phyloP scores from a whole-genome alignment of 1,140 invertebrate genomes.

The Drosophila seguyi region DNA sequence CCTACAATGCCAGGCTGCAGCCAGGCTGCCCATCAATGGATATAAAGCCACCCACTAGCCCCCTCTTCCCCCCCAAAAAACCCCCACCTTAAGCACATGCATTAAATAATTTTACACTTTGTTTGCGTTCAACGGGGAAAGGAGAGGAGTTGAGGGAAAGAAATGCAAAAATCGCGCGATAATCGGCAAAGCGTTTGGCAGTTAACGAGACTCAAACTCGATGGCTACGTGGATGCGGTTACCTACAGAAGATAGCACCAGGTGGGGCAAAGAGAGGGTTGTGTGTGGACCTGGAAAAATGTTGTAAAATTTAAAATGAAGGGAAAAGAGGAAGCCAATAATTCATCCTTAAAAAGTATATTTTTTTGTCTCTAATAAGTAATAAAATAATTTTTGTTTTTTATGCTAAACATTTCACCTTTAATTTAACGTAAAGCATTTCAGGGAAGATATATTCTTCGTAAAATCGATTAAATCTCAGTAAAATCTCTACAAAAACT shows the following conservation, averaged over 20 bases:
- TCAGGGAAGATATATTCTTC: too few species aligned
- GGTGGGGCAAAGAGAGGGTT: constrained; percentile 3
- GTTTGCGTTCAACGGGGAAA: too few species aligned
- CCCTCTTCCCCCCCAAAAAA: neutral
- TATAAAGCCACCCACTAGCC: constrained; percentile 53
- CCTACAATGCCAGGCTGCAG: constrained; percentile 58
- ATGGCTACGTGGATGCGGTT: constrained; percentile 58
- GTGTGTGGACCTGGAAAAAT: neutral
- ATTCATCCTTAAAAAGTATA: neutral
- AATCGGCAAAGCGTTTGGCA: constrained; percentile 77
- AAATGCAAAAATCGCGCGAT: constrained; percentile 79
- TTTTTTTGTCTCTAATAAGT: neutral
- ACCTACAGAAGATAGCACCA: constrained; percentile 6
- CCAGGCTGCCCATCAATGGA: constrained; percentile 67
- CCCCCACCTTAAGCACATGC: constrained; percentile 53
- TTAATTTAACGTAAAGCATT: too few species aligned
- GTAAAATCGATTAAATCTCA: too few species aligned
- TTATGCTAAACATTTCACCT: too few species aligned
- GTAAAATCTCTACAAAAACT: too few species aligned
- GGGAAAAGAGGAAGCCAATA: neutral
- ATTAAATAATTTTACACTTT: constrained; percentile 84
- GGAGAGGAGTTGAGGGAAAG: neutral
- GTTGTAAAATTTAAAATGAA: neutral
- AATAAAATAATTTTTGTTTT: neutral
- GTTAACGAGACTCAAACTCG: constrained; percentile 63